Evolutionary conservation across 1,140 invertebrate species (phyloP).

Genomic region (Ostrea denselamellosa): DNA sequence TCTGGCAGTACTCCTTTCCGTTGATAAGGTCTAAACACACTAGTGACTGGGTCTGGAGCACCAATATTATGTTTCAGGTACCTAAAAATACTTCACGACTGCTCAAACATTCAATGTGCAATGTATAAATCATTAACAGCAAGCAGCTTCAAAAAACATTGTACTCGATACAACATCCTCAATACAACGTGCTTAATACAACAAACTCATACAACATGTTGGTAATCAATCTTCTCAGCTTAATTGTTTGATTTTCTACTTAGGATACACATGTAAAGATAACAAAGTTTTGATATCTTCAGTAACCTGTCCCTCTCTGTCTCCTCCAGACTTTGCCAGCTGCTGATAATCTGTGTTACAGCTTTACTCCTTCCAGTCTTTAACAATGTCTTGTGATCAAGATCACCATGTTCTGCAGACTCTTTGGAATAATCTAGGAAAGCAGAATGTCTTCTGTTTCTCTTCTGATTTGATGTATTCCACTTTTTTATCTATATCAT

Average conservation of each 20-base stretch:
- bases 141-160: no score
- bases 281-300: constrained; percentile 1
- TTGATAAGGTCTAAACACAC: constrained; percentile 85
- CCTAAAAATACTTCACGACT: background rate
- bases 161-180: no score
- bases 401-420: background rate
- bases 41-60: constrained; percentile 85
- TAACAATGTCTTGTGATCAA: background rate
- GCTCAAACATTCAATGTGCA: no score
- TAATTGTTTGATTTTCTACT: no score
- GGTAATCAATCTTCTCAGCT: no score
- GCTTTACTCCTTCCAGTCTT: constrained; percentile 62
- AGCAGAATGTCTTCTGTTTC: constrained; percentile 54
- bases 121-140: no score
- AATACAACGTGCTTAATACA: no score
- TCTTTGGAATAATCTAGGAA: constrained; percentile 67
- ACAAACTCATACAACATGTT: no score
- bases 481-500: constrained; percentile 68
- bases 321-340: constrained; percentile 70
- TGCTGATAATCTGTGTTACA: constrained; percentile 56
- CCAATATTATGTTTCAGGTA: constrained; percentile 64
- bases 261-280: no score
- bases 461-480: constrained; percentile 47
- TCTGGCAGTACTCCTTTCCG: constrained; percentile 90
- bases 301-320: constrained; percentile 69